phyloP scores from a whole-genome alignment of 2,797 vertebrate species.

The Gobio occitaniae region DNA sequence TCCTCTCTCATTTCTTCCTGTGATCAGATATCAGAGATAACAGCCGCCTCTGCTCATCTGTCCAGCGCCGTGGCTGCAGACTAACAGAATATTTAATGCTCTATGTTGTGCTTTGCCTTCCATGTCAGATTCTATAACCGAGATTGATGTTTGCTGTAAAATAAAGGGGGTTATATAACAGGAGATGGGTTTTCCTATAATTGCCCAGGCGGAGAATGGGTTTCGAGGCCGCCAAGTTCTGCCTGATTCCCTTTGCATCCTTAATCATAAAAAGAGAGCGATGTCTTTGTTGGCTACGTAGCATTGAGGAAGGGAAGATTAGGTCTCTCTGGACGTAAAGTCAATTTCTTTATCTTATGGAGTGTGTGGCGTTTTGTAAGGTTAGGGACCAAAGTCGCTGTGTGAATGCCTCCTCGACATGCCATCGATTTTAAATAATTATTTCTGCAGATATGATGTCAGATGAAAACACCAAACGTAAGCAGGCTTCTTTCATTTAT shows the following conservation, averaged over 20 bases:
- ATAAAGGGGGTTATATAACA: slow-evolving; percentile 37
- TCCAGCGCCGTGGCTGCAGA: neutral
- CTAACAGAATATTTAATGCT: slow-evolving; percentile 27
- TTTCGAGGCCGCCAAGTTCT: slow-evolving; percentile 19
- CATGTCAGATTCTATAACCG: slow-evolving; percentile 43
- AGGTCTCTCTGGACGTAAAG: slow-evolving; percentile 2
- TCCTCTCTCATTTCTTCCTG: slow-evolving; percentile 31
- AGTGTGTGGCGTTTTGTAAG: slow-evolving; percentile 5
- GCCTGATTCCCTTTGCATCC: slow-evolving; percentile 18
- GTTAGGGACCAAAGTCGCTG: neutral
- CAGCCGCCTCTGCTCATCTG: slow-evolving; percentile 22
- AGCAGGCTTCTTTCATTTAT: neutral
- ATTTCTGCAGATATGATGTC: neutral
- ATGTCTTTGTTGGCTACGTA: neutral
- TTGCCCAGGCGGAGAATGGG: slow-evolving; percentile 37
- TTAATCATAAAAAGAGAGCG: slow-evolving; percentile 27
- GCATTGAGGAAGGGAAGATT: slow-evolving; percentile 5
- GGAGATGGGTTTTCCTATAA: slow-evolving; percentile 39
- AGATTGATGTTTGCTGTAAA: slow-evolving; percentile 46
- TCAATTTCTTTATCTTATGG: slow-evolving; percentile 11
- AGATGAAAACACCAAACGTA: neutral
- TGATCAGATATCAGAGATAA: slow-evolving; percentile 25
- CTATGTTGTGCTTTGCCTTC: slow-evolving; percentile 9
- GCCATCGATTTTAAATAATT: slow-evolving; percentile 9
- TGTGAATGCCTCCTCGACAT: neutral